phyloP scores from a whole-genome alignment of 2,888 invertebrate species.

The Melikaiella ostensackeni region DNA sequence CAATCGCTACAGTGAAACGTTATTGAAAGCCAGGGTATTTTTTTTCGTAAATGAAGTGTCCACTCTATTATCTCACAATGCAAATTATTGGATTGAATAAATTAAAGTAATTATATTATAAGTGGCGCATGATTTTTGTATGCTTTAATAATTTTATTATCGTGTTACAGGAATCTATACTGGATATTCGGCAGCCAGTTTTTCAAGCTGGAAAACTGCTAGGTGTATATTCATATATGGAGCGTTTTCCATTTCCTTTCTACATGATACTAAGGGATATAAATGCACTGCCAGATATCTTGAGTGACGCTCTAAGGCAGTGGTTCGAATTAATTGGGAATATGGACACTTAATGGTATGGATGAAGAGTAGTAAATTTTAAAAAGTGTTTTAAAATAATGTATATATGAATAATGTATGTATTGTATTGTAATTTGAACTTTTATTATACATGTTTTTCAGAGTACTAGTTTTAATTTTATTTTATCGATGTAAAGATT shows the following conservation, averaged over 20 bases:
- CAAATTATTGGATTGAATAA: background rate
- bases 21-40: too few relatives aligned
- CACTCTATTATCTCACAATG: background rate
- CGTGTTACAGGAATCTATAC: slow-evolving; percentile 88
- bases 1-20: too few relatives aligned
- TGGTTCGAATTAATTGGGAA: slow-evolving; percentile 98
- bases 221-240: slow-evolving; percentile 91
- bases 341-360: slow-evolving; percentile 68
- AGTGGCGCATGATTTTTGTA: background rate
- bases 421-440: background rate
- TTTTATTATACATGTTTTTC: background rate
- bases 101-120: background rate
- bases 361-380: background rate
- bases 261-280: slow-evolving; percentile 96
- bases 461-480: background rate
- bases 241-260: slow-evolving; percentile 98
- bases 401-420: background rate
- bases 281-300: slow-evolving; percentile 89
- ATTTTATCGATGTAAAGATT: background rate
- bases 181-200: slow-evolving; percentile 90
- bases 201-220: slow-evolving; percentile 81
- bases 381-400: background rate
- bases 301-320: slow-evolving; percentile 97
- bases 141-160: slow-evolving; percentile 39
- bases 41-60: too few relatives aligned